A percentile compares a stretch with the other conserved stretches of the same genome.
These are phyloP conservation scores for Ailuropoda melanoleuca DNA, from an alignment of 2,113 vertebrate genomes.

Conservation along the genomic window DNA sequence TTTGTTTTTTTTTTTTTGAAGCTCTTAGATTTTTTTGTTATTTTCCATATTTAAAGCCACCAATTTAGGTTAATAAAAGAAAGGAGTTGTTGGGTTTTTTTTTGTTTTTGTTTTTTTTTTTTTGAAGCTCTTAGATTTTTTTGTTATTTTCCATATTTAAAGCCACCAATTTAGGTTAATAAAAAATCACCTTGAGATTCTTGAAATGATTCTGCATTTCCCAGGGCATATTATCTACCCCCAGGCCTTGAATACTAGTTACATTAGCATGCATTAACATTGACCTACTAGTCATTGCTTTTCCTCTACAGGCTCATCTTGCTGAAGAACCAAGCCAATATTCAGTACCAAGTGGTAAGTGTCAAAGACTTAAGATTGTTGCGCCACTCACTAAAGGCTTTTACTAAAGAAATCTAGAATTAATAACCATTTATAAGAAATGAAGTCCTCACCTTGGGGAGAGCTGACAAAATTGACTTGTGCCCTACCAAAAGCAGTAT, in stretches of 20 bases:
- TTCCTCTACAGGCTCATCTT: neutral
- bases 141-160: neutral
- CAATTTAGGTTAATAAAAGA: neutral
- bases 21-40: neutral
- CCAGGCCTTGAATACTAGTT: neutral
- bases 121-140: neutral
- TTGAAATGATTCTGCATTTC: neutral
- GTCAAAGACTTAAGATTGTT: conserved; percentile 65
- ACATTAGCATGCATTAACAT: neutral
- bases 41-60: neutral
- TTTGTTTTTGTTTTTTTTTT: no score
- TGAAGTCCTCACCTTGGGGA: conserved; percentile 50
- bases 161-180: neutral
- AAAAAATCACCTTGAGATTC: neutral
- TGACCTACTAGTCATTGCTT: neutral
- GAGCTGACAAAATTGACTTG: conserved; percentile 66
- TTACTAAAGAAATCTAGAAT: conserved; percentile 65
- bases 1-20: neutral
- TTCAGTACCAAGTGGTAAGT: conserved; percentile 47
- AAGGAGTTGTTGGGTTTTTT: no score
- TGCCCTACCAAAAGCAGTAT: conserved; percentile 49
- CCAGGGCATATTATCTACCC: no score
- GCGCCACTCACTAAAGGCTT: conserved; percentile 55
- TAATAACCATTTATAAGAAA: conserved; percentile 68
- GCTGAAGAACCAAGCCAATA: neutral